These are phyloP conservation scores for Tarsius wallacei DNA, from an alignment of 2,797 vertebrate genomes.

Conservation along the genomic window DNA sequence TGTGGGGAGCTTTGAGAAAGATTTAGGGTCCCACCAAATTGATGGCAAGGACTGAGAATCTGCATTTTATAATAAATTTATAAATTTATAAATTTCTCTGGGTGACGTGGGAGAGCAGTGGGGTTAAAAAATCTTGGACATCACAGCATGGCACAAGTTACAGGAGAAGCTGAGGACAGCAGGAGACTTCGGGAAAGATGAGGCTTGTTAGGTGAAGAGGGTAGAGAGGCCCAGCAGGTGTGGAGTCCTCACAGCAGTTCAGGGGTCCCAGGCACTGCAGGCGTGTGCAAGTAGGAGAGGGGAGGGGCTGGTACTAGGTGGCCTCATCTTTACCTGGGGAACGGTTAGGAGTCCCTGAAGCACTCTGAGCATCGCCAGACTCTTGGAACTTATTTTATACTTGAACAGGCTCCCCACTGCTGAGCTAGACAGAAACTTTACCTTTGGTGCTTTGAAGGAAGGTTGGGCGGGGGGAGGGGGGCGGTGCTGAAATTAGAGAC, in stretches of 20 bases:
- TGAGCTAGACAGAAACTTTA: neutral
- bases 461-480: too few species aligned
- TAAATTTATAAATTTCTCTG: too few species aligned
- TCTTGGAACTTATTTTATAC: rapidly evolving
- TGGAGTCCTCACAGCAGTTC: neutral
- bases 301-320: rapidly evolving
- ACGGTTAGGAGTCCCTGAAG: rapidly evolving
- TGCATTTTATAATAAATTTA: too few species aligned
- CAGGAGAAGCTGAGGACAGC: neutral
- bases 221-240: neutral
- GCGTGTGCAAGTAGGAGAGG: rapidly evolving
- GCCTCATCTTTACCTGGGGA: too few species aligned
- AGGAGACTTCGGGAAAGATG: neutral
- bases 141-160: neutral
- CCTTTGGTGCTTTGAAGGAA: neutral
- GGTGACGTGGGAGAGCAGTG: neutral
- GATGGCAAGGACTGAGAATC: neutral
- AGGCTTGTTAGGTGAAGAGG: neutral
- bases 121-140: neutral
- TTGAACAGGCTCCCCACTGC: neutral
- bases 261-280: neutral
- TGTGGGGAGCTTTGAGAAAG: neutral
- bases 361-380: too few species aligned
- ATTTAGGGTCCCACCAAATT: rapidly evolving
- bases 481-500: neutral